Percentiles rank a stretch among this genome's conserved stretches.
Evolutionary conservation across 2,113 vertebrate genomes (phyloP).

Genomic region (Monarcha castaneiventris): DNA sequence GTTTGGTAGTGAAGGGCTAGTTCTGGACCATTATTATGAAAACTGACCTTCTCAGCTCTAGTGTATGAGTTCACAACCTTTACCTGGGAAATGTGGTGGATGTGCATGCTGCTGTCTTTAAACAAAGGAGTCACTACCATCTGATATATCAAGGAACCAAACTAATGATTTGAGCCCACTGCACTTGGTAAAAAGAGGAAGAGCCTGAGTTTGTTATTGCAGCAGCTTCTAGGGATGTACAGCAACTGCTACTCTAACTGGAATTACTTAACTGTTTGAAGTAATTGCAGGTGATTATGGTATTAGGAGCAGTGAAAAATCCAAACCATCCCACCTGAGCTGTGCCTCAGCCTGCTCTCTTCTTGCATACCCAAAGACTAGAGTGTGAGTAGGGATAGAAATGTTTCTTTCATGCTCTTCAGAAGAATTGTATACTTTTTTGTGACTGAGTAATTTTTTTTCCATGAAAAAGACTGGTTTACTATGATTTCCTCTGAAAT

Average conservation of each 20-base stretch:
- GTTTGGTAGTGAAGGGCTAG: not conserved
- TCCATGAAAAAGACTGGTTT: not conserved
- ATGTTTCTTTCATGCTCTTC: not conserved
- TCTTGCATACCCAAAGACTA: not conserved
- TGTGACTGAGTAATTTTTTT: not conserved
- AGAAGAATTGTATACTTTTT: not conserved
- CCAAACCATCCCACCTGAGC: not conserved
- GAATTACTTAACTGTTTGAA: not conserved
- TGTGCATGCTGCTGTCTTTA: not conserved
- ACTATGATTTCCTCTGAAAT: not conserved
- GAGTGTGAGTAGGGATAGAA: not conserved
- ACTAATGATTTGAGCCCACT: not conserved
- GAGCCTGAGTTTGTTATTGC: not conserved
- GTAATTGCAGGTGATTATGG: not conserved
- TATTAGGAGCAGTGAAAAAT: not conserved
- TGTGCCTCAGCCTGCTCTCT: not conserved
- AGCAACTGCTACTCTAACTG: not conserved
- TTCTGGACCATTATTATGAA: not conserved
- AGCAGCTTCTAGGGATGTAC: not conserved
- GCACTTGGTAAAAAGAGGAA: not conserved
- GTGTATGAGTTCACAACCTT: not conserved
- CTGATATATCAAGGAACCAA: not conserved
- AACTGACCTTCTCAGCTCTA: not conserved
- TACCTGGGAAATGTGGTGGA: not conserved
- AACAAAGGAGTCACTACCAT: not conserved